phyloP scores from a whole-genome alignment of 2,113 vertebrate species.

The Channa argus region DNA sequence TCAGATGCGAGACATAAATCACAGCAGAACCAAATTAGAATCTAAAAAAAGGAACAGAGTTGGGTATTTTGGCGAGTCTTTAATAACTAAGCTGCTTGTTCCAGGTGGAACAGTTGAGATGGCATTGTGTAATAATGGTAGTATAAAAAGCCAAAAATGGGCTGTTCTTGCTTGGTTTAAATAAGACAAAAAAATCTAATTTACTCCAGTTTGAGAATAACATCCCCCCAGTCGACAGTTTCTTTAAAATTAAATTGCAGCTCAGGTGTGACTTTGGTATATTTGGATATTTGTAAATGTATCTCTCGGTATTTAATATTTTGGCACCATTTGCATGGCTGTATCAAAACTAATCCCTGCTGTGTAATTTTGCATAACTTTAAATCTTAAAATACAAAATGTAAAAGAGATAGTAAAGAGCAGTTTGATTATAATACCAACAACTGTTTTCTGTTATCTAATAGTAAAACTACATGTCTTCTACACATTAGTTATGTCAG shows the following conservation, averaged over 20 bases:
- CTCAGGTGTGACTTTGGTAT: too few relatives aligned
- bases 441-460: neutral
- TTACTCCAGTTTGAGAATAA: too few relatives aligned
- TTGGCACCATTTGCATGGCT: neutral
- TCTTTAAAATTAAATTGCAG: too few relatives aligned
- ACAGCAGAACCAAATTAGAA: slow-evolving; percentile 76
- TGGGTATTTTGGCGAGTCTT: slow-evolving; percentile 69
- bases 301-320: neutral
- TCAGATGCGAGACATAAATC: slow-evolving; percentile 79
- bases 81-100: slow-evolving; percentile 64
- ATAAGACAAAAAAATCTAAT: too few relatives aligned
- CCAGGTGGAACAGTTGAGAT: slow-evolving; percentile 61
- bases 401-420: too few relatives aligned
- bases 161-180: too few relatives aligned
- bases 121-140: slow-evolving; percentile 33
- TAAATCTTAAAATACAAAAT: neutral
- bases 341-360: neutral
- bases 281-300: too few relatives aligned
- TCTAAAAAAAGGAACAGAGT: slow-evolving; percentile 76
- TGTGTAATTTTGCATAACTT: neutral
- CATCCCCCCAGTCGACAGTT: too few relatives aligned
- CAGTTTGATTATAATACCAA: too few relatives aligned
- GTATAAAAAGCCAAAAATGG: too few relatives aligned
- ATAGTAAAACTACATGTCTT: neutral
- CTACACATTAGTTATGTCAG: too few relatives aligned